Base-by-base conservation (phyloP, 64 coral and sea anemone species). In the Stichodactyla helianthus region DNA sequence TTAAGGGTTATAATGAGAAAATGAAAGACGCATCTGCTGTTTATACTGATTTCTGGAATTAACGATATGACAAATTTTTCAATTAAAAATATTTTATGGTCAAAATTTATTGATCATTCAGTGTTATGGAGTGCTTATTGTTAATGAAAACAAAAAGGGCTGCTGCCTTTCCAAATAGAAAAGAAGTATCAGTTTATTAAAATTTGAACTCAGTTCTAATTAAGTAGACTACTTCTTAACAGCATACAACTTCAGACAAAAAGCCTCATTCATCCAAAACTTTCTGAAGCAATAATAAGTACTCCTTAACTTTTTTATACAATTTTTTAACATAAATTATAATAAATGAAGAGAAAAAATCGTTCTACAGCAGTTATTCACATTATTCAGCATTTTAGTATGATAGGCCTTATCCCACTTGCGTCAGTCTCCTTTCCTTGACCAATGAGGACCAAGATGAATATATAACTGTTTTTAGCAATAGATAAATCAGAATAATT, bases 1-100 rank as follows among this genome's bases (percentile, higher is more conserved):
- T 96, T 19, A 96, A 83, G 65, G 94, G 94, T 22, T 92, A 88
- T 59, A 35, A 18, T 84, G 54, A 60, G 15, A 84, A 84, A 61
- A 51, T 84, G 54, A 84, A 84, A 57, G 83, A 84, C 2, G 25
- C 50, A 13, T 50, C 78, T 53, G 26, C n/a, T 54, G 78, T 81
- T 51, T 81, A 52, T 81, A 53, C 78, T 19, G 78, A 81, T 5
- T 81, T 81, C 19, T 81, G 78, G 78, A 54, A 81, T 28, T 81
- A 51, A 52, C 20, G 78, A 81, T 53, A 74, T 74, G 2, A 74
- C 68, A 35, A 74, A 35, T 11, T 74, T 65, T 74, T 74, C 5
- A 31, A 74, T 74, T 31, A 44, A 44, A 44, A 44, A 44, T 44
- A 44, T 44, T 44, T 44, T 44, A 44, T 44, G 35, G 2, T 44